Conservation (phyloP, 2,113 vertebrate genomes). For the Megalops atlanticus region DNA sequence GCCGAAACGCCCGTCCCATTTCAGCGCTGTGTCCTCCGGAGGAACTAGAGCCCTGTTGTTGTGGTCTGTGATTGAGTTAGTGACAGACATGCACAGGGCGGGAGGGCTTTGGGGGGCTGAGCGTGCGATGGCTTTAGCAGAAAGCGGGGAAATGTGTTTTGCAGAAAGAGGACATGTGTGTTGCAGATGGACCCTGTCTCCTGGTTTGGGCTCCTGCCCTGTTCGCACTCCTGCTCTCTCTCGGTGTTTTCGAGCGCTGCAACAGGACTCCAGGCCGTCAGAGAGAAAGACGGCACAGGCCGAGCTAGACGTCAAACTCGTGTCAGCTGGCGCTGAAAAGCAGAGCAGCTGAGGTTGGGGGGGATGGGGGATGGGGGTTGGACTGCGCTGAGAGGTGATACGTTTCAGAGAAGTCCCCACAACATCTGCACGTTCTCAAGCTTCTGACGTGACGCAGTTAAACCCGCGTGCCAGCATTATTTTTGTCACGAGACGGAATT, state of each 20-base stretch:
- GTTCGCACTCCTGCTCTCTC: no score
- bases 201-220: neutral
- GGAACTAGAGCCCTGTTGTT: neutral
- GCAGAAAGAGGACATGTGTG: constrained; percentile 18
- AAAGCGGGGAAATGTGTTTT: neutral
- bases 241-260: no score
- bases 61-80: neutral
- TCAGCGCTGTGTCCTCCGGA: neutral
- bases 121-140: constrained; percentile 6
- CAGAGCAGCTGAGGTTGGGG: neutral
- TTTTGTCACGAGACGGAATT: no score
- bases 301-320: neutral
- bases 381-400: no score
- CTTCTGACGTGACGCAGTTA: no score
- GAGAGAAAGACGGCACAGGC: no score
- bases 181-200: constrained; percentile 20
- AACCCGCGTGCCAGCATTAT: no score
- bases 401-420: no score
- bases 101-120: neutral
- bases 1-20: neutral
- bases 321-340: neutral
- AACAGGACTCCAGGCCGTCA: neutral
- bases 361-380: neutral
- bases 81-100: neutral
- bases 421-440: no score